Conservation (phyloP, 1,140 invertebrate genomes). For the Frieseomelitta varia region DNA sequence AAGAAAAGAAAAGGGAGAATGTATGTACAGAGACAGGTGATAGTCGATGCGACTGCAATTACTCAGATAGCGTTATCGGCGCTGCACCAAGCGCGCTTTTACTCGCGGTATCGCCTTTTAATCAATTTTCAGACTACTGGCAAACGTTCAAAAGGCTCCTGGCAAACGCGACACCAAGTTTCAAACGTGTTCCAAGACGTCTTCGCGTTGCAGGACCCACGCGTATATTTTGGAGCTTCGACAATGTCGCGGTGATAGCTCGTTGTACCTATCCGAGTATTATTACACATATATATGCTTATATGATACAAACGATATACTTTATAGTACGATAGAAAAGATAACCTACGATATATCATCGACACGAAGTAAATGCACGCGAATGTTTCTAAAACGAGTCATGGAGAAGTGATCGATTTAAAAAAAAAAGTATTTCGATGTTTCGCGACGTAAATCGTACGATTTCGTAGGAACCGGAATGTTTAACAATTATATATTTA, state of each 20-base stretch:
- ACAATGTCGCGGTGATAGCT: background rate
- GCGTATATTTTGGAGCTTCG: background rate
- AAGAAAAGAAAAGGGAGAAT: background rate
- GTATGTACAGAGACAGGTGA: background rate
- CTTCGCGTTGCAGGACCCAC: background rate
- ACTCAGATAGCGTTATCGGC: slow-evolving; percentile 18
- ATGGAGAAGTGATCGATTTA: background rate
- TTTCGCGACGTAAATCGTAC: background rate
- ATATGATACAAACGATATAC: background rate
- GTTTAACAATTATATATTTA: background rate
- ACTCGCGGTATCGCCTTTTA: background rate
- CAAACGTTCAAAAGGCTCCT: background rate
- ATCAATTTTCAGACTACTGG: slow-evolving; percentile 6
- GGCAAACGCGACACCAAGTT: background rate
- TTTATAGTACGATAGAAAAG: background rate
- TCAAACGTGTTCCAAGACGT: background rate
- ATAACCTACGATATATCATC: background rate
- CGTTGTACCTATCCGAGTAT: background rate
- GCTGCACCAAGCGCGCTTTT: background rate
- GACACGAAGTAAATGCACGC: background rate
- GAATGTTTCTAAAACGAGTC: slow-evolving; percentile 2
- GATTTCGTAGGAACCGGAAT: slow-evolving; percentile 19
- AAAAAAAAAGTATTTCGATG: background rate
- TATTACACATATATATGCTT: background rate
- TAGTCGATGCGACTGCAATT: slow-evolving; percentile 23